These are phyloP conservation scores for Pentalonia nigronervosa DNA, from an alignment of 1,140 invertebrate species.

Conservation along the genomic window DNA sequence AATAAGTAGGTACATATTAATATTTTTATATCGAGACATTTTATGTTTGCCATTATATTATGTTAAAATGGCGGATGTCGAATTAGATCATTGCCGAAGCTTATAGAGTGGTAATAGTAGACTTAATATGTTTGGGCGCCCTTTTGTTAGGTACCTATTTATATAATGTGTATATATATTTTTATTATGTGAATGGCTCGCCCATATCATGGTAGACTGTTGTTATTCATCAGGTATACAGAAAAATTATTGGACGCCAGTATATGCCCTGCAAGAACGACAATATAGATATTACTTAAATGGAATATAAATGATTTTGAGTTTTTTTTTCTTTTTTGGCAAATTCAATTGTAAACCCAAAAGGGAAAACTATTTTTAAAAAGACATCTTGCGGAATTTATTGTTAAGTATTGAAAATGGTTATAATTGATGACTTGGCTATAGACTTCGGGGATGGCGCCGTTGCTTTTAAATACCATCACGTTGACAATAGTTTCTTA, in stretches of 20 bases:
- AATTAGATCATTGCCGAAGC: not conserved
- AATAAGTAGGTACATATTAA: not conserved
- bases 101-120: not conserved
- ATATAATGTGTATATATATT: not conserved
- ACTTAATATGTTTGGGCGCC: not conserved
- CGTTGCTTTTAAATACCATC: slow-evolving; percentile 18
- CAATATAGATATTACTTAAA: not conserved
- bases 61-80: not conserved
- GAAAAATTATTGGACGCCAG: not conserved
- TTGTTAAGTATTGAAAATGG: slow-evolving; percentile 21
- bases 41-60: not conserved
- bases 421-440: not conserved
- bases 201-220: not conserved
- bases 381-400: not conserved
- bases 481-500: slow-evolving; percentile 5
- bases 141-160: slow-evolving; percentile 4
- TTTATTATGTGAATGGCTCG: not conserved
- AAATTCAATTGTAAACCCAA: not conserved
- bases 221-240: not conserved
- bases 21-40: not conserved
- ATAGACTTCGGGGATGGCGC: not conserved
- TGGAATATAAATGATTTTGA: not conserved
- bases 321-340: not conserved
- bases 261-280: not conserved
- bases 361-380: not conserved